Base-by-base conservation (phyloP, 1,140 invertebrate genomes). In the Stenopsyche tienmushanensis region DNA sequence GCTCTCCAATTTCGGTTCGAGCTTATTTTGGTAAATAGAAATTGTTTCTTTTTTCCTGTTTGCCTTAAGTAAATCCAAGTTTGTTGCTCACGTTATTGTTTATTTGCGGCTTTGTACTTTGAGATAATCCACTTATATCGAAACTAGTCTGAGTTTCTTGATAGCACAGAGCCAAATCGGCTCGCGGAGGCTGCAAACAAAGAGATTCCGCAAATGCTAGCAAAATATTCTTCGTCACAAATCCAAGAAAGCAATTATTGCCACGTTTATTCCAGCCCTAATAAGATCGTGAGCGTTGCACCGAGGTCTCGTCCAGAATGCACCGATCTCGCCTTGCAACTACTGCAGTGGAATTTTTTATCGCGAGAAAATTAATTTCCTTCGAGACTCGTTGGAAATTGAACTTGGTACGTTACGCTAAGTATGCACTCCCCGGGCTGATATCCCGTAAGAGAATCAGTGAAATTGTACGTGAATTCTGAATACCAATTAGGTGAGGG, bases 401-500 rank as follows among this genome's bases (percentile, higher is more conserved):
- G 67, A 69, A 69, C 63, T 69, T 49, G 39, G 58, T 24, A 59
- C 45, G 65, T 42, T 58, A 45, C 54, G 44, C 66, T 67, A 59
- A 64, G 66, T 67, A 67, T 62, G 64, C 60, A 53, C 65, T 47
- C 42, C 50, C 50, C 23, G 23, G 18, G 50, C 24, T 45, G 44
- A 55, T 21, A 44, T 29, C 60, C n/a, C 15, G 63, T 7, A 26
- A 55, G 47, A 29, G 59, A 69, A 69, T 69, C 64, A 69, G 63
- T 69, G 67, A 69, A 69, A 69, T 69, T 69, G 64, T 69, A 69
- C 52, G 67, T 65, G 67, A 69, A 69, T 65, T 65, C 63, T 69
- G 67, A 69, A 69, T 69, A 69, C 67, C 67, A 69, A 69, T 69
- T 69, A 69, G 64, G 59, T 54, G 41, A 41, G 63, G 67, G 67